phyloP scores from a whole-genome alignment of 1,140 invertebrate genomes.

The Tribolium madens region DNA sequence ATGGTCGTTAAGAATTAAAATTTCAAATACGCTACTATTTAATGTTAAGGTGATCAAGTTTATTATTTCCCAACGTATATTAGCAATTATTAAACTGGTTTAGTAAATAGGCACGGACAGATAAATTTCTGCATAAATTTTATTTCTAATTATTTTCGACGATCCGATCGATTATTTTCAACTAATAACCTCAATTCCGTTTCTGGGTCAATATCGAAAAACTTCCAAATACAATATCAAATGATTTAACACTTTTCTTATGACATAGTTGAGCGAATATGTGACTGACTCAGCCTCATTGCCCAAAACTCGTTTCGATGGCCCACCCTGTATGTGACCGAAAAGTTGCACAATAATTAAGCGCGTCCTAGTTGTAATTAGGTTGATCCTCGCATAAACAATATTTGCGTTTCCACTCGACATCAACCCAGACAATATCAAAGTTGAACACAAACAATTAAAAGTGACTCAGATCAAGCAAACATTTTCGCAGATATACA shows the following conservation, averaged over 20 bases:
- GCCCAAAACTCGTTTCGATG: no score
- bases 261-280: no score
- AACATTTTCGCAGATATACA: conserved; percentile 3
- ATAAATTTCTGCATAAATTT: conserved; percentile 32
- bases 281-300: no score
- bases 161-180: conserved; percentile 13
- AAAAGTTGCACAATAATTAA: conserved; percentile 5
- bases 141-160: conserved; percentile 30
- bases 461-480: background rate
- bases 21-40: conserved; percentile 26
- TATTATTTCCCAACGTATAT: conserved; percentile 38
- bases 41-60: conserved; percentile 36
- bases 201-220: conserved; percentile 22
- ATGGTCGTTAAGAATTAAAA: conserved; percentile 17
- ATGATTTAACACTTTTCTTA: no score
- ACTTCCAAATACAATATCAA: background rate
- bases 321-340: background rate
- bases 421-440: conserved; percentile 15
- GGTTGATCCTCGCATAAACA: conserved; percentile 16
- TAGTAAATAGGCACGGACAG: conserved; percentile 30
- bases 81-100: conserved; percentile 37
- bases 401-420: conserved; percentile 18
- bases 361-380: conserved; percentile 8
- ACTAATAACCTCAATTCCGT: conserved; percentile 18
- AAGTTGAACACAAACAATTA: conserved; percentile 15